Base-by-base conservation (phyloP, 2,113 vertebrate species). In the Orientallactaga bullata region DNA sequence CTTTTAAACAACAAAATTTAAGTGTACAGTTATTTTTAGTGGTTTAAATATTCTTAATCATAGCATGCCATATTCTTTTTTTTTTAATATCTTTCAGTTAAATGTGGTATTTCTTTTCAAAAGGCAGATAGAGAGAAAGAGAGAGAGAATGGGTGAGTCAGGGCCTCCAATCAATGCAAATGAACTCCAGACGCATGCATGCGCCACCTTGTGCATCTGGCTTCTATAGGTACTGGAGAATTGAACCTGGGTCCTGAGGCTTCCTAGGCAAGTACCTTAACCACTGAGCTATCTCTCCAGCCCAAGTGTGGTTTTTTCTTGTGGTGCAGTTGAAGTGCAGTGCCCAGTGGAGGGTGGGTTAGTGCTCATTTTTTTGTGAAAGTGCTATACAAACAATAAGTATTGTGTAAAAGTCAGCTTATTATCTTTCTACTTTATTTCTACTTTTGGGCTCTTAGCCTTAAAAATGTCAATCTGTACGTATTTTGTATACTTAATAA, bases 401-500 rank as follows among this genome's bases (percentile, higher is more conserved):
- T 73, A 61, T 32, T 85, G 26, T 1, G 55, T 85, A 63, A 76
- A 2, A 3, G 39, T 89, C 16, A 47, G 58, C 30, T 66, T 65
- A 23, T 42, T 65, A 28, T 63, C 76, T 95, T 85, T 71, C 85
- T 4, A 1, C 65, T 71, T 86, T 76, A 35, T 72, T 81, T 16
- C 55, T 84, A 5, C 47, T 68, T 90, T 72, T 88, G 28, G 28
- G 79, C 20, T 85, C 15, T 74, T 82, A 76, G 30, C 6, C 1
- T 93, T 8, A 42, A 5, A 23, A 69, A 84, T 91, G 93, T 15
- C 7, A 95, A 58, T 90, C n/a, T 58, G n/a, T 20, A 83, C 28
- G 7, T 85, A 79, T 84, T 83, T 92, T 92, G 51, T 76, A 81
- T 71, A 65, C 15, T 66, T 58, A 68, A 91, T 89, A 86, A 63